Evolutionary conservation across 23 tunicate genomes (phyloP).

Genomic region (Diplosoma virens): DNA sequence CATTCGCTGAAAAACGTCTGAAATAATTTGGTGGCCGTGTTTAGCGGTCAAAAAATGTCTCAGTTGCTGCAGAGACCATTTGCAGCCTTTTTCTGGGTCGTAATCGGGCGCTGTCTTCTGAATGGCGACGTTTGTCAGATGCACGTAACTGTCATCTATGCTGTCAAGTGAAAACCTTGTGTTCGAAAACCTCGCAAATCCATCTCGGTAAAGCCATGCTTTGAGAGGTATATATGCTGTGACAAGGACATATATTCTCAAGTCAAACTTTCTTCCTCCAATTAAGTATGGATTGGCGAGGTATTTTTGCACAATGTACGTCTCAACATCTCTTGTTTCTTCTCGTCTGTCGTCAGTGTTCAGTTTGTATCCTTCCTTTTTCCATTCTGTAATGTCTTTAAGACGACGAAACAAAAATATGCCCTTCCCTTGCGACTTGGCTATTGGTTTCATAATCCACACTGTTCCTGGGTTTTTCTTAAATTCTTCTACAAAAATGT

Average conservation of each 20-base stretch:
- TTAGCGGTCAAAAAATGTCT: constrained; percentile 80
- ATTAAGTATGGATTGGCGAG: constrained; percentile 85
- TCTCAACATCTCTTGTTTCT: constrained; percentile 89
- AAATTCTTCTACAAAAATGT: constrained; percentile 95
- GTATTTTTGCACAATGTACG: constrained; percentile 94
- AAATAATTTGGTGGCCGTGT: constrained; percentile 70
- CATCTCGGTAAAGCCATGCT: constrained; percentile 98
- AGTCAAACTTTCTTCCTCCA: constrained; percentile 96
- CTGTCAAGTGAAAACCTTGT: constrained; percentile 91
- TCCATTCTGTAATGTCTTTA: constrained; percentile 98
- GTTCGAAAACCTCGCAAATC: constrained; percentile 91
- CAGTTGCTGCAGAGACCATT: constrained; percentile 91
- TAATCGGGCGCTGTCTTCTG: constrained; percentile 98
- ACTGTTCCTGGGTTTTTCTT: constrained; percentile 92
- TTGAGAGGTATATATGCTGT: constrained; percentile 88
- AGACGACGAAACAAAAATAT: constrained; percentile 85
- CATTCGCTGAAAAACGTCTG: constrained; percentile 72
- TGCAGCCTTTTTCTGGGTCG: constrained; percentile 95
- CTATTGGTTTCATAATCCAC: constrained; percentile 99
- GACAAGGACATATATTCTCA: constrained; percentile 92
- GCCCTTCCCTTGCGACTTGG: constrained; percentile 96
- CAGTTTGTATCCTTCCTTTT: constrained; percentile 77
- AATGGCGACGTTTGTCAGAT: constrained; percentile 91
- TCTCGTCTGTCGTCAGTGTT: constrained; percentile 78
- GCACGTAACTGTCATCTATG: constrained; percentile 93